Evolutionary conservation across 2,888 invertebrate genomes (phyloP), one percentile per base, ranked within the genome.

Genomic region (Cyrtodaria siliqua): DNA sequence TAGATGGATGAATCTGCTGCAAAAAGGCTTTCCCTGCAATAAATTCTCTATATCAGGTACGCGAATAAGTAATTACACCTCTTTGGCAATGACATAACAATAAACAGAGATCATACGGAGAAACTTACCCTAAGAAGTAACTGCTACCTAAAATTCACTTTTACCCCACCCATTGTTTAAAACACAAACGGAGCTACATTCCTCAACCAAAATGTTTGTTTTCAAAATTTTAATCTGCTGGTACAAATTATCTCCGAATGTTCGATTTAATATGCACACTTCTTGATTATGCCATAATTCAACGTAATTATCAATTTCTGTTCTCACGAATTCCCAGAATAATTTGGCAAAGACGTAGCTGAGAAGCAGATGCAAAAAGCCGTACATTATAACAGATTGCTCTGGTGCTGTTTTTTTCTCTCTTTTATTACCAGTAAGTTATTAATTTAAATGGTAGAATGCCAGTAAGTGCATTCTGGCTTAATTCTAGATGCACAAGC

Each of bases 271-370:
- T 60, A 24, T 47, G 20, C 33, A 33, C 33, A 33, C 33, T 12
- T 8, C 33, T 33, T 33, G 33, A 33, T 33, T 33, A 33, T 24
- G 42, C 49, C 47, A 60, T 60, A 63, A 63, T 53, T 63, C 33
- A 38, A 24, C n/a, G 40, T 53, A 63, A 53, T 38, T 23, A 53
- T 63, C 63, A 63, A 63, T 63, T 53, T 52, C 33, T 52, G 56
- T 49, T 59, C 59, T 49, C 27, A 47, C 59, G 53, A 74, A 74
- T 74, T 68, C 69, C 47, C 63, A 63, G 53, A 63, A 74, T 74
- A 59, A 55, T 53, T 74, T 74, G 74, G 74, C 74, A 74, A 52
- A 24, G 38, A 57, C 16, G 38, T 20, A 44, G 50, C 44, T 33
- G 52, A 24, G 38, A 57, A 23, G 38, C 38, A 44, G 50, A 56